Conservation (phyloP, 2,888 invertebrate genomes). For the Podotricha telesiphe region DNA sequence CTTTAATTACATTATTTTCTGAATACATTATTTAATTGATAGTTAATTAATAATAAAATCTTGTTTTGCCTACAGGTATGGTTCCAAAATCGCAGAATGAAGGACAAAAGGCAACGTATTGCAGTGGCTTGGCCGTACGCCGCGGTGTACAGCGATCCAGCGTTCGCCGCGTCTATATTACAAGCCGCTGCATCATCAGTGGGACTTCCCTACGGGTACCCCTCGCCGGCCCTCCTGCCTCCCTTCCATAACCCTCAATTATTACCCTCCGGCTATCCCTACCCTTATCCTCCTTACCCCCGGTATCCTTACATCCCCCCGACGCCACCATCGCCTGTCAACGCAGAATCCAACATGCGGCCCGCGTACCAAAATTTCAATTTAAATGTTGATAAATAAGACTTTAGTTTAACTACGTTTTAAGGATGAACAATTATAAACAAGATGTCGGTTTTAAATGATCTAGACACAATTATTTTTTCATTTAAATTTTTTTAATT, state of each 20-base stretch:
- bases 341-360: constrained; percentile 74
- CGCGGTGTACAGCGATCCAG: constrained; percentile 96
- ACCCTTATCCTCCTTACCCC: constrained; percentile 82
- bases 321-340: constrained; percentile 74
- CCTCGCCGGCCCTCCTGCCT: constrained; percentile 84
- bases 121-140: constrained; percentile 98
- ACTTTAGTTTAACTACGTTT: constrained; percentile 31
- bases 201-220: constrained; percentile 85
- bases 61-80: constrained; percentile 88
- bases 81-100: constrained; percentile 99
- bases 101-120: constrained; percentile 97
- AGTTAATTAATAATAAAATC: not conserved
- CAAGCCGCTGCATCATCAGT: constrained; percentile 93
- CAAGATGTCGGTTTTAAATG: constrained; percentile 19
- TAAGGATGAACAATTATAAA: constrained; percentile 3
- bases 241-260: constrained; percentile 83
- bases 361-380: constrained; percentile 78
- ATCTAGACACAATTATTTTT: not conserved
- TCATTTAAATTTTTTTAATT: not conserved
- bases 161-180: constrained; percentile 95
- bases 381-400: constrained; percentile 76
- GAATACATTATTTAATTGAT: not conserved
- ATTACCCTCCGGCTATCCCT: constrained; percentile 81
- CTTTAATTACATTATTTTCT: not conserved
- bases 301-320: constrained; percentile 83